Evolutionary conservation across 2,797 vertebrate species (phyloP).

Genomic region (Notamacropus eugenii): DNA sequence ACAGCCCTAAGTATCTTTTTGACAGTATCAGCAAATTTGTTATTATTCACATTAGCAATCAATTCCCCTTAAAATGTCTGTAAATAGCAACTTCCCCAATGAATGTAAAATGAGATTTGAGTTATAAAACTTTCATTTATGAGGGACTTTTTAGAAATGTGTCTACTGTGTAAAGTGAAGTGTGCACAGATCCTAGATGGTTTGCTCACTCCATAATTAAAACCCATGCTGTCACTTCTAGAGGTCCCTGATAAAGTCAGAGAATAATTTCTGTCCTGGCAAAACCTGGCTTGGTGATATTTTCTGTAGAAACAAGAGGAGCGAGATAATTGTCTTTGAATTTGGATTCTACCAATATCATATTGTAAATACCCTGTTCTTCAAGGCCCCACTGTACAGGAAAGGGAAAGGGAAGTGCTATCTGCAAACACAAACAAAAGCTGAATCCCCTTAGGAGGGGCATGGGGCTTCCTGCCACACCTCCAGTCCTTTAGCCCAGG

Average conservation of each 20-base stretch:
- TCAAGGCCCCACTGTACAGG: constrained; percentile 6
- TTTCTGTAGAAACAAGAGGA: constrained; percentile 44
- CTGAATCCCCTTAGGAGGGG: not conserved
- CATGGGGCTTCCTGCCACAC: not conserved
- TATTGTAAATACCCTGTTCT: constrained; percentile 57
- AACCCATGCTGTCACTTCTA: constrained; percentile 28
- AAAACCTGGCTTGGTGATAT: constrained; percentile 33
- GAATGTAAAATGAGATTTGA: constrained; percentile 68
- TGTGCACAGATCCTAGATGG: constrained; percentile 40
- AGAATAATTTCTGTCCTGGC: constrained; percentile 52
- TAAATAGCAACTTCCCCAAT: constrained; percentile 41
- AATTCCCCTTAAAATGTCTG: constrained; percentile 41
- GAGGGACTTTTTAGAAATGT: constrained; percentile 36
- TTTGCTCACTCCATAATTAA: constrained; percentile 20
- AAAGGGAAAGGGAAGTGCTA: not conserved
- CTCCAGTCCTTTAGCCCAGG: not conserved
- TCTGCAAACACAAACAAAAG: constrained; percentile 1
- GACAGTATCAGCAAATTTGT: not conserved
- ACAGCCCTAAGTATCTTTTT: not conserved
- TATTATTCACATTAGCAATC: not conserved
- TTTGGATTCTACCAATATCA: constrained; percentile 54
- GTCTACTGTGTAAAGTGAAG: constrained; percentile 19
- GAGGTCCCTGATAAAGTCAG: constrained; percentile 42
- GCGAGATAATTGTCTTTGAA: constrained; percentile 14
- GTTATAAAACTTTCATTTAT: constrained; percentile 63